phyloP scores from a whole-genome alignment of 2,797 vertebrate genomes.

The Gobionotothen gibberifrons region DNA sequence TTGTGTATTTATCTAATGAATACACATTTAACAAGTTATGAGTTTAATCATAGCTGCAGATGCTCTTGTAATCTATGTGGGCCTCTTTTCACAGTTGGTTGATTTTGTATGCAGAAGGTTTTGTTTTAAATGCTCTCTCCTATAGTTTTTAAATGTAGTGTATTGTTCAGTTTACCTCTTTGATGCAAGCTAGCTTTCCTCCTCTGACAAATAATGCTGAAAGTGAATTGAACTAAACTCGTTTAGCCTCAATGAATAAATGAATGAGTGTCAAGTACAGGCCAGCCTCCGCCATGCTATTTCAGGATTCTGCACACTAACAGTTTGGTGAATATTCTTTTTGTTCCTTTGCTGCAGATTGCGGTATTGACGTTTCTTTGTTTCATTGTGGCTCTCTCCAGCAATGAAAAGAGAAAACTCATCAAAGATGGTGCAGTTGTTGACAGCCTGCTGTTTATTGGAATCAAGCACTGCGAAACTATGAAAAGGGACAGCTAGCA shows the following conservation, averaged over 20 bases:
- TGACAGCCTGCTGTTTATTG: constrained; percentile 32
- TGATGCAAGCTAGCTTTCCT: constrained; percentile 23
- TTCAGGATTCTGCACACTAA: constrained; percentile 13
- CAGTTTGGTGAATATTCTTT: not conserved
- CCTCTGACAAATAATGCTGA: constrained; percentile 22
- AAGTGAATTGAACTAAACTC: constrained; percentile 10
- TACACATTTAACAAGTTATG: constrained; percentile 1
- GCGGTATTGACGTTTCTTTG: not conserved
- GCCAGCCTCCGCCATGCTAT: not conserved
- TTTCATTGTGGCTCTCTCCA: not conserved
- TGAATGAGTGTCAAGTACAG: constrained; percentile 11
- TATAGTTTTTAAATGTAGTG: constrained; percentile 11
- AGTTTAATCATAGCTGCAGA: constrained; percentile 15
- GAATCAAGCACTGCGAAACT: constrained; percentile 25
- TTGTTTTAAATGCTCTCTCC: not conserved
- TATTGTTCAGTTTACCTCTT: constrained; percentile 18
- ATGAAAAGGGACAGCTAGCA: not conserved
- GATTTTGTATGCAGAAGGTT: constrained; percentile 11
- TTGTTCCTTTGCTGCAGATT: constrained; percentile 1
- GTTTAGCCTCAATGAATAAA: constrained; percentile 24
- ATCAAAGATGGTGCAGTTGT: constrained; percentile 7
- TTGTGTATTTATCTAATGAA: not conserved
- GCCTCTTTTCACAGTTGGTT: constrained; percentile 4
- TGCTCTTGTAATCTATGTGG: not conserved
- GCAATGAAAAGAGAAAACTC: not conserved